Evolutionary conservation across 2,888 invertebrate genomes (phyloP), one percentile per base, ranked within the genome.

Genomic region (Cenopis cana): DNA sequence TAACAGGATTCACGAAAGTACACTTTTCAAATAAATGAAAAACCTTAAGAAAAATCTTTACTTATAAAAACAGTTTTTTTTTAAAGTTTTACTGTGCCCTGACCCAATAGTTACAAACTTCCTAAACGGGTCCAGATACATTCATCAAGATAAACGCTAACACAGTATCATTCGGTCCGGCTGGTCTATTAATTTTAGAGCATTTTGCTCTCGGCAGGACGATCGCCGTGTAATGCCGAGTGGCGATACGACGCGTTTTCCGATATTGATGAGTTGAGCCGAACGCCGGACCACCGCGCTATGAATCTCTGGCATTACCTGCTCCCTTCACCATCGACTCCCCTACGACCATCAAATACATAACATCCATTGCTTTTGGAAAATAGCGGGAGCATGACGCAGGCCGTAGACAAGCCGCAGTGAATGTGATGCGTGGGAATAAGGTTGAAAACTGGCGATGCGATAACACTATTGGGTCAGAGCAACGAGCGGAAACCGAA

Each of bases 291-390:
- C 80, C 81, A 78, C 80, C 81, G 78, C 79, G 79, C 83, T 77
- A 85, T 89, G 86, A 86, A 88, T 89, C 88, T 87, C 84, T 76
- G 77, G 82, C 84, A 86, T 85, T 89, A 88, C 87, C 88, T 87
- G 85, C 12, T 60, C 73, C 74, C 64, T 49, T n/a, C 72, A 81
- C 76, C 46, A 73, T 50, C 54, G 62, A 49, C 75, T 56, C 41
- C 8, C 55, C 36, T 24, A 17, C 9, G 14, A 50, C 49, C 14
- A 38, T 14, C 10, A 12, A 17, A 11, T 12, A 24, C 17, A 2
- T 14, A 46, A n/a, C 10, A 12, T 74, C 17, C 78, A 77, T 71
- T 68, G 66, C 56, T 11, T n/a, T 10, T n/a, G 14, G 4, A n/a
- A 46, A 4, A 17, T 1, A 24, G 60, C 24, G 6, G 46, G 0